Evolutionary conservation across 2,113 vertebrate species (phyloP), one percentile per base, ranked within the genome.

Genomic region (Chaetodon trifascialis): DNA sequence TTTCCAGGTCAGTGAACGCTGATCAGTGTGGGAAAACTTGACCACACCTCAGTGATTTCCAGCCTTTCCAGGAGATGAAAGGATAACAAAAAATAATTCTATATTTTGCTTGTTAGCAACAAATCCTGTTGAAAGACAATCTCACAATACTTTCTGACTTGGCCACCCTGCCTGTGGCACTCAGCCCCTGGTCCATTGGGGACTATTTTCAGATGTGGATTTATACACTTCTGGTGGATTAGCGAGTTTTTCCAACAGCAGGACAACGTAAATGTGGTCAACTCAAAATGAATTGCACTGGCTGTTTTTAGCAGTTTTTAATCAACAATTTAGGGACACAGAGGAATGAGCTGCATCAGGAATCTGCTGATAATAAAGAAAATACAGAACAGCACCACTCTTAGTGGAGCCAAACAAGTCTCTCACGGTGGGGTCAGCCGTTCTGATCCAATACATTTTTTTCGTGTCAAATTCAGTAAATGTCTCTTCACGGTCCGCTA

Each of bases 31-130:
- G 30, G 5, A 12, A 38, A 40, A 40, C 34, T 40, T 44, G 63
- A 84, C 55, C 55, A 44, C 38, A 72, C 44, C 34, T 66, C 67
- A 36, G 1, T 51, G 44, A 36, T 72, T 58, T 71, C 34, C 58
- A 64, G 40, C 65, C 7, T 40, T 54, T 64, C 25, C 11, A 64
- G 30, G 67, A 70, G 44, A 66, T 52, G 38, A 54, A 66, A 67
- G 36, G 23, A 49, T 17, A 56, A 49, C 10, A 16, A 15, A 4
- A 66, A 67, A 73, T 44, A 40, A 40, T n/a, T 40, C 5, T 12
- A 40, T 36, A 34, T n/a, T n/a, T 64, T 14, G 23, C 38, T 14
- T 42, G 2, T 21, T n/a, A 11, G 46, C 40, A 44, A 46, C 42
- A 9, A 46, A 65, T 40, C 9, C 16, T 10, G 40, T 15, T 7